A percentile compares a stretch with the other conserved stretches of the same genome.
phyloP scores from a whole-genome alignment of 2,797 vertebrate species.

The Sebastes ruberrimus region DNA sequence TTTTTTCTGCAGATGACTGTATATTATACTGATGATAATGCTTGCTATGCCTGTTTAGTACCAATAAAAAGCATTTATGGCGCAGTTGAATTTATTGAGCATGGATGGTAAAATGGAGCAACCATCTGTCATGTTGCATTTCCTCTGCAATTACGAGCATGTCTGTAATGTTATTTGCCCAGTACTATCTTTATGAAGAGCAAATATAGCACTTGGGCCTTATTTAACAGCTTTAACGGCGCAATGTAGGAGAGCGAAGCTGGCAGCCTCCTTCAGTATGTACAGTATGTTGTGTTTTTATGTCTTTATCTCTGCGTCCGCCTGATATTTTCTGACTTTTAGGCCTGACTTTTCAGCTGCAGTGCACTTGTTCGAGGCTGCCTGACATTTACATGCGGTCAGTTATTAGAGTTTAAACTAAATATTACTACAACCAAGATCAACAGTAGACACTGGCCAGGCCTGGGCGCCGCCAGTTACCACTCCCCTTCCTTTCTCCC shows the following conservation, averaged over 20 bases:
- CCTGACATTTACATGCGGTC: slow-evolving; percentile 70
- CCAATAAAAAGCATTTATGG: slow-evolving; percentile 60
- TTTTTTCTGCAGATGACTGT: slow-evolving; percentile 6
- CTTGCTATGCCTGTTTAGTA: slow-evolving; percentile 19
- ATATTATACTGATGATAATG: slow-evolving; percentile 6
- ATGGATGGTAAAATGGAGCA: slow-evolving; percentile 21
- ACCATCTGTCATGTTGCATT: slow-evolving; percentile 64
- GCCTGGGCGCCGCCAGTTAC: slow-evolving; percentile 42
- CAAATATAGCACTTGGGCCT: background rate
- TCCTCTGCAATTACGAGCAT: slow-evolving; percentile 43
- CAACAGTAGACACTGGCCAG: slow-evolving; percentile 71
- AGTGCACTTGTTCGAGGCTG: slow-evolving; percentile 34
- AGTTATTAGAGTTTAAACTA: slow-evolving; percentile 70
- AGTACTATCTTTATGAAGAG: slow-evolving; percentile 34
- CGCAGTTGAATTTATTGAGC: slow-evolving; percentile 59
- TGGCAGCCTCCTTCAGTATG: background rate
- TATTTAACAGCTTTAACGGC: slow-evolving; percentile 3
- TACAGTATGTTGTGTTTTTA: background rate
- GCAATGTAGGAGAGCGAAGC: background rate
- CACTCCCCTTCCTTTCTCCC: slow-evolving; percentile 48
- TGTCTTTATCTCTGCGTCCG: background rate
- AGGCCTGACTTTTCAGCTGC: slow-evolving; percentile 16
- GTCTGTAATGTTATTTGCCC: slow-evolving; percentile 39
- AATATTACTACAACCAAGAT: slow-evolving; percentile 75
- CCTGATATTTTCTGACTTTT: slow-evolving; percentile 33